Evolutionary conservation across 2,797 vertebrate genomes (phyloP).

Genomic region (Schizopygopsis malacanthus): DNA sequence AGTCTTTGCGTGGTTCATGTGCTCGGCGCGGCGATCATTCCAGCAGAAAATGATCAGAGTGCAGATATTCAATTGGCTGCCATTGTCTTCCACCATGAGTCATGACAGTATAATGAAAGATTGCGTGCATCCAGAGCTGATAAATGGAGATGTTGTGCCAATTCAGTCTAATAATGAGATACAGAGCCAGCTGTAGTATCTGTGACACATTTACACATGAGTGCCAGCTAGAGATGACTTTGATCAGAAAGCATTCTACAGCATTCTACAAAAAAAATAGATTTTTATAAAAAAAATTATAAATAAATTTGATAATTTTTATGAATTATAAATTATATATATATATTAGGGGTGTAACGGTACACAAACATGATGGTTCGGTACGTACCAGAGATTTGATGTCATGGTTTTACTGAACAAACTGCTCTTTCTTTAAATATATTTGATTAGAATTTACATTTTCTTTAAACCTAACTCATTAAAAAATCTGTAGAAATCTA

Average conservation of each 20-base stretch:
- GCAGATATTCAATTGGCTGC: slow-evolving; percentile 35
- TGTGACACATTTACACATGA: slow-evolving; percentile 46
- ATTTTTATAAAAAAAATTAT: background rate
- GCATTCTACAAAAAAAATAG: background rate
- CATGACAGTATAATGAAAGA: slow-evolving; percentile 60
- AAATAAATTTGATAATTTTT: too few relatives aligned
- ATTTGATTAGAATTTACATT: too few relatives aligned
- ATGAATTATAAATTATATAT: too few relatives aligned
- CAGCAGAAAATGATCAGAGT: slow-evolving; percentile 45
- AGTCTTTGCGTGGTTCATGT: slow-evolving; percentile 7
- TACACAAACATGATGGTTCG: too few relatives aligned
- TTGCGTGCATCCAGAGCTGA: slow-evolving; percentile 43
- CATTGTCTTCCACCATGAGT: slow-evolving; percentile 43
- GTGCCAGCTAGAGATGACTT: slow-evolving; percentile 69
- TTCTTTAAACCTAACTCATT: too few relatives aligned
- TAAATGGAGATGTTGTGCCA: slow-evolving; percentile 49
- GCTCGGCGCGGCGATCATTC: background rate
- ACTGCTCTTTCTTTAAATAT: too few relatives aligned
- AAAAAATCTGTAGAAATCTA: too few relatives aligned
- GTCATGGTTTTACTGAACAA: too few relatives aligned
- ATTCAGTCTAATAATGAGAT: slow-evolving; percentile 54
- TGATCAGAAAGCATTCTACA: slow-evolving; percentile 65
- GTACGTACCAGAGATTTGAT: too few relatives aligned
- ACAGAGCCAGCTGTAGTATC: slow-evolving; percentile 36
- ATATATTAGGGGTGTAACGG: too few relatives aligned